phyloP scores from a whole-genome alignment of 2,797 vertebrate species.

The Squalus acanthias region DNA sequence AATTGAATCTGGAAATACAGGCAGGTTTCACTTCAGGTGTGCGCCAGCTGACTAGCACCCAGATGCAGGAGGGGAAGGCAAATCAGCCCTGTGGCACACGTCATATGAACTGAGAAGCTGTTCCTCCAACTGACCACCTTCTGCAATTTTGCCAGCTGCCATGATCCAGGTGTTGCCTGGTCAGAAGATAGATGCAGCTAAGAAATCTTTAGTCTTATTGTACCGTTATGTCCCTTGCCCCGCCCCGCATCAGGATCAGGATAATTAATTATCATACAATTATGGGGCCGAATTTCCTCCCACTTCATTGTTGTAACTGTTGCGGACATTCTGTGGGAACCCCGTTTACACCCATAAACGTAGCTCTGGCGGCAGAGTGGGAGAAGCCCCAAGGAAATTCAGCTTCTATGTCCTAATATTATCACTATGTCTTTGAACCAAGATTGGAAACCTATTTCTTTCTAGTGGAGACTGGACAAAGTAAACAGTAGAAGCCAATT shows the following conservation, averaged over 20 bases:
- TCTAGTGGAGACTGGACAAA: background rate
- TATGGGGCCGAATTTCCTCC: background rate
- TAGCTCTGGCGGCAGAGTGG: background rate
- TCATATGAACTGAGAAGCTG: background rate
- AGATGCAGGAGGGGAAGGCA: too few relatives aligned
- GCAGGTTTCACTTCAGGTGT: background rate
- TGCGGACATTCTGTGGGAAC: background rate
- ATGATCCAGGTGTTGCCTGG: background rate
- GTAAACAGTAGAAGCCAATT: constrained; percentile 4
- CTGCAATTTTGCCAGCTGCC: constrained; percentile 8
- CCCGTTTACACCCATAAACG: too few relatives aligned
- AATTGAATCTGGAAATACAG: background rate
- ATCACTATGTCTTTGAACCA: background rate
- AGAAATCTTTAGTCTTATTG: background rate
- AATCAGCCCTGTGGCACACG: background rate
- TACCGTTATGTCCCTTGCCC: background rate
- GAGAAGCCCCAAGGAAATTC: background rate
- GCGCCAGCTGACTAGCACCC: background rate
- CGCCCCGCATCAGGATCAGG: background rate
- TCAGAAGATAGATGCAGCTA: background rate
- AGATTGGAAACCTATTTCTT: background rate
- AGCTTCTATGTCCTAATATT: background rate
- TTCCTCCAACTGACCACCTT: background rate
- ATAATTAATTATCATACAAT: background rate
- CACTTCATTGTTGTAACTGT: background rate